Evolutionary conservation across 2,888 invertebrate species (phyloP).

Genomic region (Synergus umbraculus): DNA sequence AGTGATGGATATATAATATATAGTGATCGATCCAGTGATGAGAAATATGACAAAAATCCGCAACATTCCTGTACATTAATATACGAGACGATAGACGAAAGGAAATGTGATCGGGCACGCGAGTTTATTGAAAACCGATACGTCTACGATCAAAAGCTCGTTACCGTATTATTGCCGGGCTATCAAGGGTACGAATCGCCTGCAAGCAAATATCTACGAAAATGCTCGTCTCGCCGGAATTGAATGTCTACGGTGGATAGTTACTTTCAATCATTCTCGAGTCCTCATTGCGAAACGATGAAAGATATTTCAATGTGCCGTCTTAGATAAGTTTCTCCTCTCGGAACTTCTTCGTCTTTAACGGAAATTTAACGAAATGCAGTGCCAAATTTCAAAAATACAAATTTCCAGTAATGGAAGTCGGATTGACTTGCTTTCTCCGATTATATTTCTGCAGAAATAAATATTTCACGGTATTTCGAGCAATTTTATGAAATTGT

Average conservation of each 20-base stretch:
- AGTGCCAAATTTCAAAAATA: neutral
- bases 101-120: constrained; percentile 53
- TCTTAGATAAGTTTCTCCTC: neutral
- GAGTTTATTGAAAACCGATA: constrained; percentile 62
- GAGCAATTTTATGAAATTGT: no score
- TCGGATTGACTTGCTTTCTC: neutral
- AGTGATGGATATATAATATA: neutral
- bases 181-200: constrained; percentile 33
- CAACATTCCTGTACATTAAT: constrained; percentile 50
- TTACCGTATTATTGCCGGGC: constrained; percentile 48
- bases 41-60: constrained; percentile 37
- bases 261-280: constrained; percentile 28
- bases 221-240: constrained; percentile 21
- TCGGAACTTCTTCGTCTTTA: neutral
- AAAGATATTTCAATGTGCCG: constrained; percentile 23
- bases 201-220: constrained; percentile 35
- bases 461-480: no score
- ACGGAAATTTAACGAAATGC: neutral
- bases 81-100: constrained; percentile 47
- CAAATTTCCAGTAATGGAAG: neutral
- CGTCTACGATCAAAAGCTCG: constrained; percentile 60
- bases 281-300: constrained; percentile 21
- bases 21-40: neutral
- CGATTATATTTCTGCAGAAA: no score
- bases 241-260: constrained; percentile 28